Conservation (phyloP, 2,113 vertebrate genomes). For the Sinocyclocheilus grahami region DNA sequence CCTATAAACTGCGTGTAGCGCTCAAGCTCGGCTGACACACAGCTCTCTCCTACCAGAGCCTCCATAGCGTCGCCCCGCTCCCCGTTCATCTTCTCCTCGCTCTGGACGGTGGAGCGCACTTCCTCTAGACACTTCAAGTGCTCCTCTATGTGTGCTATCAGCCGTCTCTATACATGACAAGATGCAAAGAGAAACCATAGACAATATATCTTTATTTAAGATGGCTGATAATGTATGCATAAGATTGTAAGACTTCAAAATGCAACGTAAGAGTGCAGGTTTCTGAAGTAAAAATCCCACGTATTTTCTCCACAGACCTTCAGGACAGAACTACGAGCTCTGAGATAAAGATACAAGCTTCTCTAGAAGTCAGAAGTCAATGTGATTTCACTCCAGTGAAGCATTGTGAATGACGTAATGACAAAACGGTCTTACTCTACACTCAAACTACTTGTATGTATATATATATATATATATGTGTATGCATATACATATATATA, state of each 20-base stretch:
- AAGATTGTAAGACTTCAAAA: neutral
- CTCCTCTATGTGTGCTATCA: slow-evolving; percentile 73
- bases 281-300: too few species aligned
- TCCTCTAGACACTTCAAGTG: slow-evolving; percentile 73
- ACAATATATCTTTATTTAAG: neutral
- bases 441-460: too few species aligned
- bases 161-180: slow-evolving; percentile 69
- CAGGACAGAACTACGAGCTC: too few species aligned
- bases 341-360: too few species aligned
- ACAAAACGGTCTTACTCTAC: too few species aligned
- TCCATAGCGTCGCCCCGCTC: slow-evolving; percentile 67
- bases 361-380: too few species aligned
- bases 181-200: neutral
- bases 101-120: slow-evolving; percentile 68
- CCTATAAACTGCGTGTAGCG: slow-evolving; percentile 86
- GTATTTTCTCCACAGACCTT: too few species aligned
- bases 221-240: neutral
- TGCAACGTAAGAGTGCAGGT: too few species aligned
- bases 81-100: slow-evolving; percentile 66
- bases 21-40: slow-evolving; percentile 82
- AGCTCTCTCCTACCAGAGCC: slow-evolving; percentile 70
- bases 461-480: too few species aligned
- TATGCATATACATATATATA: too few species aligned
- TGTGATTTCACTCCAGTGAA: too few species aligned
- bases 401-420: too few species aligned